Percentiles rank a stretch among this genome's conserved stretches.
Evolutionary conservation across 2,113 vertebrate genomes (phyloP).

Genomic region (human (Homo sapiens)): GRCh38 chr20:43112501-43113000

Average conservation of each 20-base stretch:
- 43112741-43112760: neutral
- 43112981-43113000: no score
- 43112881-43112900: no score
- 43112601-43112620: neutral
- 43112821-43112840: neutral
- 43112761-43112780: neutral
- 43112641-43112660: neutral
- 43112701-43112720: neutral
- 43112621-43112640: neutral
- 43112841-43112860: conserved; percentile 29
- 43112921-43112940: no score
- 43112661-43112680: neutral
- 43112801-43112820: neutral
- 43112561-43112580: neutral
- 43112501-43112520: conserved; percentile 59
- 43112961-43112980: no score
- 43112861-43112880: no score
- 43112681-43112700: neutral
- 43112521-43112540: neutral
- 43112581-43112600: conserved; percentile 18
- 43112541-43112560: neutral
- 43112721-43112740: neutral
- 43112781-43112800: neutral
- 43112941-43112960: no score
- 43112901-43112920: no score